These are phyloP conservation scores for Hyles vespertilio DNA, from an alignment of 1,140 invertebrate species.

Conservation along the genomic window DNA sequence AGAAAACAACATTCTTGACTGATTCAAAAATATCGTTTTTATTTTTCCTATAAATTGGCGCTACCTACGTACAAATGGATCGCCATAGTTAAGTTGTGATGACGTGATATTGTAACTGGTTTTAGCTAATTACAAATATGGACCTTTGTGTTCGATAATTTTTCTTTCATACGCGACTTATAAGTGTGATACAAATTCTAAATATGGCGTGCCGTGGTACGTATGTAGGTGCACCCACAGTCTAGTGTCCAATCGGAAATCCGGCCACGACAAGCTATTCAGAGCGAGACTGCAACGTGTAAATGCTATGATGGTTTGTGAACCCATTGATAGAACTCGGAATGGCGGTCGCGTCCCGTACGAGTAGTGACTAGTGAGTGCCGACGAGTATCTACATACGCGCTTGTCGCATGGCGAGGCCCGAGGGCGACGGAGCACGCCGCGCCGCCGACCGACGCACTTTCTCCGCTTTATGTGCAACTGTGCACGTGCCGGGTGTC, in stretches of 20 bases:
- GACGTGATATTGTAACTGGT: too few relatives aligned
- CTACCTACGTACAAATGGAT: not conserved
- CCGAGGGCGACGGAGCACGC: not conserved
- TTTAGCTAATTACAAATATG: too few relatives aligned
- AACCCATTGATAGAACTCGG: constrained; percentile 51
- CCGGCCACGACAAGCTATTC: constrained; percentile 41
- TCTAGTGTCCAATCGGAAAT: constrained; percentile 37
- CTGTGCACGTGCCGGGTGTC: constrained; percentile 51
- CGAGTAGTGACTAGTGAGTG: constrained; percentile 6
- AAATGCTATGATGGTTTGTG: constrained; percentile 47
- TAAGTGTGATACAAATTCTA: not conserved
- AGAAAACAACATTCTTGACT: too few relatives aligned
- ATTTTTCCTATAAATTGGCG: not conserved
- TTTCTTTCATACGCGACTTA: too few relatives aligned
- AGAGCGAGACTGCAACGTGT: constrained; percentile 44
- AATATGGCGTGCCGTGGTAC: not conserved
- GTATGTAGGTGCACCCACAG: not conserved
- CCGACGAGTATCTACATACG: too few relatives aligned
- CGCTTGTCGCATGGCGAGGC: too few relatives aligned
- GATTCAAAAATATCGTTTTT: too few relatives aligned
- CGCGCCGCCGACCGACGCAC: constrained; percentile 33
- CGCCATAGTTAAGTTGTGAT: not conserved
- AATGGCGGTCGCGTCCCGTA: constrained; percentile 46
- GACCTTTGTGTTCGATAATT: too few relatives aligned
- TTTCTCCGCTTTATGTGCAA: constrained; percentile 46